Conservation (phyloP, 2,888 invertebrate species). For the Cerceris ruficornis region DNA sequence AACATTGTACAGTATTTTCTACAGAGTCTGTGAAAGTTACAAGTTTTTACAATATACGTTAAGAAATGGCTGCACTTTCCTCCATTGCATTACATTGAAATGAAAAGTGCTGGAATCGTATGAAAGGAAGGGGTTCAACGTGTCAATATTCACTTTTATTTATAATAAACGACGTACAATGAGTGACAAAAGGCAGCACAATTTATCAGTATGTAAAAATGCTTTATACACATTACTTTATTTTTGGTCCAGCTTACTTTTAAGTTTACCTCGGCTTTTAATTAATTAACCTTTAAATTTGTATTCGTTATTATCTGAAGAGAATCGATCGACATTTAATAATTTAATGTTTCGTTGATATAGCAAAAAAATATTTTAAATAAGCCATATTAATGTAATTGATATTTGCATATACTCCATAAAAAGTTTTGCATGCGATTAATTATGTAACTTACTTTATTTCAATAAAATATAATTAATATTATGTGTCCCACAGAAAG, state of each 20-base stretch:
- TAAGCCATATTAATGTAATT: too few relatives aligned
- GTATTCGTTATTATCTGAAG: not conserved
- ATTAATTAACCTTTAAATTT: not conserved
- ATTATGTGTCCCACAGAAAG: slow-evolving; percentile 84
- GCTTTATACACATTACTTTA: not conserved
- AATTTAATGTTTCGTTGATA: too few relatives aligned
- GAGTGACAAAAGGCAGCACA: slow-evolving; percentile 63
- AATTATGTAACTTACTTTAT: not conserved
- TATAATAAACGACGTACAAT: slow-evolving; percentile 12
- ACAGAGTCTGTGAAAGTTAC: too few relatives aligned
- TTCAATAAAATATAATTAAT: not conserved
- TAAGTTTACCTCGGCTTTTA: not conserved
- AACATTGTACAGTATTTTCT: too few relatives aligned
- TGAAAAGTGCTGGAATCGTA: not conserved
- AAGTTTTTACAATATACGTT: too few relatives aligned
- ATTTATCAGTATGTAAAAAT: slow-evolving; percentile 53
- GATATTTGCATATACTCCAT: not conserved
- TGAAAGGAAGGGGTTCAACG: not conserved
- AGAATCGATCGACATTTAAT: too few relatives aligned
- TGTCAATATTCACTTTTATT: too few relatives aligned
- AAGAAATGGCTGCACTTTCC: too few relatives aligned
- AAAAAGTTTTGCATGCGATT: not conserved
- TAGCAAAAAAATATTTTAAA: too few relatives aligned
- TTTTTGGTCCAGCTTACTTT: not conserved
- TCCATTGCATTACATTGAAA: too few relatives aligned